Evolutionary conservation across 2,888 invertebrate species (phyloP), one percentile per base, ranked within the genome.

Genomic region (Magallana nippona): DNA sequence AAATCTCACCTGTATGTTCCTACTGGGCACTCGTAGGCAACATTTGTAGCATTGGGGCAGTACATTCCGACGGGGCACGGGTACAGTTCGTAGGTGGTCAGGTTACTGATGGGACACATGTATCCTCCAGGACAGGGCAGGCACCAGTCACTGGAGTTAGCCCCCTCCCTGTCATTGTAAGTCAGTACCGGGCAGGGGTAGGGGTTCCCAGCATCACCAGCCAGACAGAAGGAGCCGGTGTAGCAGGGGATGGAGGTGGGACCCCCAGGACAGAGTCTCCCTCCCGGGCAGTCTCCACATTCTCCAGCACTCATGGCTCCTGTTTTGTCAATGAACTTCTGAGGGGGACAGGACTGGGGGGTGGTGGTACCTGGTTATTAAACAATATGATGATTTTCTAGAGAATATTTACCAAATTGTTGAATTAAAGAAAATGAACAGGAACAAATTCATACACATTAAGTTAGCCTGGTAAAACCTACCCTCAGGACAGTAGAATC

Each of bases 231-330:
- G 83, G 90, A 89, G 0, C 93, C 93, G 15, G 91, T 89, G 84
- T 87, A 88, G 85, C 94, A 94, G 0, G 92, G 91, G 79, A 91
- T 86, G 2, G 94, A 91, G n/a, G 91, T 91, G 0, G 92, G 91
- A 60, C 91, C 91, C n/a, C 86, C 87, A 0, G 93, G 92, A 87
- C 94, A 94, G 55, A 91, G 91, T 19, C 91, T 85, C 2, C 94
- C 94, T n/a, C 92, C 92, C 0, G 93, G 93, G 85, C 94, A 94
- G 10, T 88, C 86, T 82, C 90, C 91, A 85, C 94, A 94, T 79
- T 93, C 91, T 11, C 88, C 87, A 3, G 81, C 86, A 27, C 88
- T 86, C 2, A 88, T 87, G 0, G 94, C 93, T 8, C 94, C 94
- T n/a, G 85, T 87, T 78, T 88, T 91, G 86, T 91, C 90, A 57